Evolutionary conservation across 2,797 vertebrate species (phyloP).

Genomic region (Pseudomugil gertrudae): DNA sequence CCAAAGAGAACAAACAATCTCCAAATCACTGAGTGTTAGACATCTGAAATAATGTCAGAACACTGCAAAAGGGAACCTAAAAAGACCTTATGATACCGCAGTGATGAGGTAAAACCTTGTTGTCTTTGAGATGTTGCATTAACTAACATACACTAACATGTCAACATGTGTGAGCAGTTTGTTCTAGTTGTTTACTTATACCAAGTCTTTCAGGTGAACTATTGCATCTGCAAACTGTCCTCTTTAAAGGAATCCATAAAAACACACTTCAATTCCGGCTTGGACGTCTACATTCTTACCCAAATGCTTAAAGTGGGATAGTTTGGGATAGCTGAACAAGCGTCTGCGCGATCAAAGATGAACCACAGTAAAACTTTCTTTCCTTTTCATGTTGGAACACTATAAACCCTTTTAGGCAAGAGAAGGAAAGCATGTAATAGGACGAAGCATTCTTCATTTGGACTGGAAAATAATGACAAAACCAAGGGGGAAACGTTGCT

Average conservation of each 20-base stretch:
- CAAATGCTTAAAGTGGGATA: neutral
- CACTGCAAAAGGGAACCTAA: conserved; percentile 14
- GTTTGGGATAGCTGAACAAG: neutral
- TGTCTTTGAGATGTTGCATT: conserved; percentile 26
- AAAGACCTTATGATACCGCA: conserved; percentile 46
- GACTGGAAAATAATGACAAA: conserved; percentile 4
- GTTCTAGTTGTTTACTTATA: neutral
- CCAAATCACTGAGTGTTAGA: conserved; percentile 17
- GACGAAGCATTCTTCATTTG: neutral
- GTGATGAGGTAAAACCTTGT: conserved; percentile 31
- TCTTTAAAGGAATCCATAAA: neutral
- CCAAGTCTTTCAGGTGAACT: neutral
- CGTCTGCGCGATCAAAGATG: neutral
- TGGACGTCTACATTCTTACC: neutral
- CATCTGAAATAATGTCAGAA: conserved; percentile 31
- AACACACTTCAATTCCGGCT: neutral
- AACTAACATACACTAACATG: conserved; percentile 10
- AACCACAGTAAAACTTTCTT: conserved; percentile 26
- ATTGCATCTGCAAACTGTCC: neutral
- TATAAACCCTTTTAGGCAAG: conserved; percentile 4
- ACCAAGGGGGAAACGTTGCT: conserved; percentile 23
- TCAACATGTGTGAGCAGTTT: conserved; percentile 10
- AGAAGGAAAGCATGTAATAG: conserved; percentile 7
- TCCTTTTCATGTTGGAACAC: conserved; percentile 17
- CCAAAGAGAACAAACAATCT: conserved; percentile 10